phyloP scores from a whole-genome alignment of 1,140 invertebrate genomes.

The Lysiphlebus fabarum region DNA sequence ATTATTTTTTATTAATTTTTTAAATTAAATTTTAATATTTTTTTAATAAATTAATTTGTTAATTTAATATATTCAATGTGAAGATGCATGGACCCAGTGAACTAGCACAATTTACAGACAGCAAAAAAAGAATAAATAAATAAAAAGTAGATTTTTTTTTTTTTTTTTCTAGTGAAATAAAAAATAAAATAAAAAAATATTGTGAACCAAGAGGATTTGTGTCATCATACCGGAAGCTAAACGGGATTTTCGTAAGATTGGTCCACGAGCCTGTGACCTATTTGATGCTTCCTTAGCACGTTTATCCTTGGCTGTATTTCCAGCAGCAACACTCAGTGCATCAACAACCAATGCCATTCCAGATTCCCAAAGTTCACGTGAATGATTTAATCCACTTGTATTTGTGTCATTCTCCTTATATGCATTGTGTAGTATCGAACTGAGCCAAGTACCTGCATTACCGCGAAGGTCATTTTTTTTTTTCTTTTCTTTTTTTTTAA shows the following conservation, averaged over 20 bases:
- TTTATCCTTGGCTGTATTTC: slow-evolving; percentile 80
- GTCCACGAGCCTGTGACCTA: slow-evolving; percentile 46
- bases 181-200: slow-evolving; percentile 11
- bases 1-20: too few species aligned
- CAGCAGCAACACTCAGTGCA: slow-evolving; percentile 72
- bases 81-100: slow-evolving; percentile 1
- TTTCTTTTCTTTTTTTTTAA: background rate
- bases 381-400: slow-evolving; percentile 38
- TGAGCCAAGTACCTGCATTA: slow-evolving; percentile 45
- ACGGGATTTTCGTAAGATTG: slow-evolving; percentile 41
- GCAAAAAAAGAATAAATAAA: background rate
- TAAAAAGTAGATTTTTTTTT: background rate
- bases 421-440: slow-evolving; percentile 43
- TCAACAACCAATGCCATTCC: slow-evolving; percentile 59
- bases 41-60: background rate
- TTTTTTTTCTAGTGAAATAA: too few species aligned
- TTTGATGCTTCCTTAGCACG: slow-evolving; percentile 74
- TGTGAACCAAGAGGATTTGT: slow-evolving; percentile 1
- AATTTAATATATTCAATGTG: too few species aligned
- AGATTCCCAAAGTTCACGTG: slow-evolving; percentile 52
- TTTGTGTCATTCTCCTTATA: slow-evolving; percentile 44
- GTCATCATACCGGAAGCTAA: slow-evolving; percentile 39
- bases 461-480: slow-evolving; percentile 17
- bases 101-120: background rate
- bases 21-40: background rate